Percentiles rank a stretch among this genome's conserved stretches.
Evolutionary conservation across 2,113 vertebrate species (phyloP).

Genomic region (Synchiropus splendidus): DNA sequence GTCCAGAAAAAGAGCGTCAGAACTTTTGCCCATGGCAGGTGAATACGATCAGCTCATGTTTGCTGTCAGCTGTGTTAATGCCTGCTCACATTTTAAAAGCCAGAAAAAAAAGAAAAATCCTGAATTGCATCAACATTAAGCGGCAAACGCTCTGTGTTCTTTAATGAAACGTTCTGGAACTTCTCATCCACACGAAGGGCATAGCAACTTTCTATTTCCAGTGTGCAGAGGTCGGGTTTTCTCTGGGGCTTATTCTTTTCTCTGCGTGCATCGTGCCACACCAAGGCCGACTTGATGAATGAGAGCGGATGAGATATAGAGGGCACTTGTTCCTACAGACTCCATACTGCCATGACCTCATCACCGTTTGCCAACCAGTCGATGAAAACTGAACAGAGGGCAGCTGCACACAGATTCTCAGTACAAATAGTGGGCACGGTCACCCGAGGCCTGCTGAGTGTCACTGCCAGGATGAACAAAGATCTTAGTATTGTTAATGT

Average conservation of each 20-base stretch:
- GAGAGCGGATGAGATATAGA: conserved; percentile 28
- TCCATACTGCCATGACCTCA: conserved; percentile 52
- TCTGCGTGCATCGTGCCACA: conserved; percentile 13
- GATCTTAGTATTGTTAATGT: conserved; percentile 13
- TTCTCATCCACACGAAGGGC: conserved; percentile 1
- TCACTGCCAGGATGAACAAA: conserved; percentile 24
- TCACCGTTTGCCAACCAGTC: conserved; percentile 29
- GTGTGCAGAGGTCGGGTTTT: conserved; percentile 22
- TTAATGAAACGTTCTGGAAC: conserved; percentile 7
- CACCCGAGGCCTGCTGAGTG: conserved; percentile 2
- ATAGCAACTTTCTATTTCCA: conserved; percentile 27
- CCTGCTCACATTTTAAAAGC: too few species aligned
- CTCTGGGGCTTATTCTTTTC: conserved; percentile 32
- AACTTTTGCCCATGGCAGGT: too few species aligned
- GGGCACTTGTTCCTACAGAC: conserved; percentile 42
- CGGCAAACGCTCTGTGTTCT: too few species aligned
- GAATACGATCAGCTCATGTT: too few species aligned
- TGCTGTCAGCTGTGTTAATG: too few species aligned
- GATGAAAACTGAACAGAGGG: conserved; percentile 47
- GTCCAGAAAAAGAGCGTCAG: too few species aligned
- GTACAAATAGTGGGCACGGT: conserved; percentile 11
- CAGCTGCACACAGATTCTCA: conserved; percentile 40
- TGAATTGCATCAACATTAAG: background rate
- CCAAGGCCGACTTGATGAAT: conserved; percentile 27
- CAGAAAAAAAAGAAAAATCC: background rate